Evolutionary conservation across 2,888 invertebrate genomes (phyloP), one percentile per base, ranked within the genome.

Genomic region (Cyclophora punctaria): DNA sequence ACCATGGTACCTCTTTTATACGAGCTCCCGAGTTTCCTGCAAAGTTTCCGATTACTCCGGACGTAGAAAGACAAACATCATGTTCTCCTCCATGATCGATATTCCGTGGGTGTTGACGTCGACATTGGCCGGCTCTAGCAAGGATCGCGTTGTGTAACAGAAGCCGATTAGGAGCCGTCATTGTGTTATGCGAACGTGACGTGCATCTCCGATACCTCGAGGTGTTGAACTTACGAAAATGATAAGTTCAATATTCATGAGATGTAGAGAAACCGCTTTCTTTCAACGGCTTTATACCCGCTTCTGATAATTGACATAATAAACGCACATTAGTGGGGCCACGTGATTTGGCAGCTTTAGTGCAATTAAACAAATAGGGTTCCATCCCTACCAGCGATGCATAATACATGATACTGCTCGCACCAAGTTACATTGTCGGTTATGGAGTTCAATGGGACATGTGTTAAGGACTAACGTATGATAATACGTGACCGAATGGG

Each of bases 121-220:
- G 87, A 84, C 86, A 86, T 87, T 88, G 87, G 83, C 83, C 83
- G 71, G 80, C 63, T 80, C 73, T 47, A 68, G 71, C 73, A 75
- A 77, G 71, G 77, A 80, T 81, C 78, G 71, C 63, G 71, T 88
- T 82, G 83, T 70, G 80, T 81, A 83, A 87, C 65, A 62, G 64
- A 62, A 65, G 67, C 74, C 82, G 83, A 83, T 85, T 86, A 85
- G 83, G 76, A 75, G 69, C 69, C 75, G 80, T 75, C 84, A 84
- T 85, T 86, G 87, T 83, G 68, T 67, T 69, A 60, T 37, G 62
- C 57, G 71, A 49, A 81, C 85, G 84, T 84, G 86, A 73, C 71
- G 51, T 49, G 79, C 65, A 58, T 81, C 58, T 62, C 50, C 34
- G 33, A 55, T 44, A 40, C 48, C 48, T 35, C 40, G 48, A 63